Conservation (phyloP, 2,888 invertebrate species). For the Andricus curvator region DNA sequence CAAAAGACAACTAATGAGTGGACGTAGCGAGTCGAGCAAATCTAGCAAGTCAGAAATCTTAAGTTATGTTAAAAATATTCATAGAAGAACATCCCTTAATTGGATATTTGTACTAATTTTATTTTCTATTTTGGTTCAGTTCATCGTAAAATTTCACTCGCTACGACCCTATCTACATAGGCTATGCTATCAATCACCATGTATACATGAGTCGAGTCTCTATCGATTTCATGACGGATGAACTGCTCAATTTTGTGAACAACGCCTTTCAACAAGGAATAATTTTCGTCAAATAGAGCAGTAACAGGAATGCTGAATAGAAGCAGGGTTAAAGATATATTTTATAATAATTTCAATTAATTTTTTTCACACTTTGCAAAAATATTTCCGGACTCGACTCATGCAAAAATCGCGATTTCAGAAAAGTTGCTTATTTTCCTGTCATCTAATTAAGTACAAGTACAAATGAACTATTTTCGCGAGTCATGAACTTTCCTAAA, state of each 20-base stretch:
- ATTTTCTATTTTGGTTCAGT: not conserved
- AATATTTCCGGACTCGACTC: not conserved
- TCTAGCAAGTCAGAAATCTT: not conserved
- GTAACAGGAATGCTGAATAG: not conserved
- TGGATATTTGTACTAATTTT: not conserved
- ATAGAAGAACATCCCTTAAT: not conserved
- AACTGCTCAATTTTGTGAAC: constrained; percentile 3
- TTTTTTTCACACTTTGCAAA: no score
- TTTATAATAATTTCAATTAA: not conserved
- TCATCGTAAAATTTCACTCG: not conserved
- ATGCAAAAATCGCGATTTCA: not conserved
- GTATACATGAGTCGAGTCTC: not conserved
- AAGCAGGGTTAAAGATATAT: not conserved
- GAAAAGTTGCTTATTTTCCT: not conserved
- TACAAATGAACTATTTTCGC: no score
- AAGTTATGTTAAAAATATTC: not conserved
- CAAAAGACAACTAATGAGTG: not conserved
- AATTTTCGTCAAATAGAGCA: not conserved
- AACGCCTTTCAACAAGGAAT: not conserved
- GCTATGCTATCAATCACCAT: not conserved
- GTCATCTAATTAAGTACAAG: not conserved
- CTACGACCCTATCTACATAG: not conserved
- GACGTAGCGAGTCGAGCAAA: not conserved
- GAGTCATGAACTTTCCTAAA: not conserved
- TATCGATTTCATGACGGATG: constrained; percentile 15